Evolutionary conservation across 2,797 vertebrate species (phyloP).

Genomic region (Malurus leucopterus): DNA sequence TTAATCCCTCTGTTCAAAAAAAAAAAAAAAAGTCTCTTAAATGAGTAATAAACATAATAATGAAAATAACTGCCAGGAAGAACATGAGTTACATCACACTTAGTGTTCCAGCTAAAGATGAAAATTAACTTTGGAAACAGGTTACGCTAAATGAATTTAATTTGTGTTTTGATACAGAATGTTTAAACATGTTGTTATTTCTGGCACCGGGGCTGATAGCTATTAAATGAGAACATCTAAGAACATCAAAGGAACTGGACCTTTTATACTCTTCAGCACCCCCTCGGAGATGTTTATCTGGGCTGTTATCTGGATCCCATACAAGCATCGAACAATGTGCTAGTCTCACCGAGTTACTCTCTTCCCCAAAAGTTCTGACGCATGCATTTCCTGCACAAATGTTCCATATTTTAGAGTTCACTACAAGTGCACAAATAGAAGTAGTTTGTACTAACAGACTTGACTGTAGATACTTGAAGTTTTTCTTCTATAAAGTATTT

Average conservation of each 20-base stretch:
- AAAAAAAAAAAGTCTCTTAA: slow-evolving; percentile 41
- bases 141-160: slow-evolving; percentile 49
- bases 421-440: slow-evolving; percentile 73
- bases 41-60: slow-evolving; percentile 70
- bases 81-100: slow-evolving; percentile 57
- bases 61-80: slow-evolving; percentile 61
- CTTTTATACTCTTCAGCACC: slow-evolving; percentile 70
- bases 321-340: slow-evolving; percentile 72
- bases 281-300: slow-evolving; percentile 80
- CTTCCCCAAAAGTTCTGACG: slow-evolving; percentile 64
- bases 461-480: slow-evolving; percentile 62
- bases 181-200: slow-evolving; percentile 77
- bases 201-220: slow-evolving; percentile 73
- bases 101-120: slow-evolving; percentile 45
- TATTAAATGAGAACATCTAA: slow-evolving; percentile 75
- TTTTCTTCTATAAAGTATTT: slow-evolving; percentile 72
- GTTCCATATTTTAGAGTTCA: slow-evolving; percentile 80
- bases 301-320: slow-evolving; percentile 77
- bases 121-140: slow-evolving; percentile 63
- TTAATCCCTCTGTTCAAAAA: slow-evolving; percentile 47
- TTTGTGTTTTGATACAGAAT: slow-evolving; percentile 70
- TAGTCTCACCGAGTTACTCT: slow-evolving; percentile 70
- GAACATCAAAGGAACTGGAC: slow-evolving; percentile 77
- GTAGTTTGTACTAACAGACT: slow-evolving; percentile 64
- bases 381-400: slow-evolving; percentile 67